These are phyloP conservation scores for Paralvinella palmiformis DNA, from an alignment of 1,140 invertebrate species.

Conservation along the genomic window DNA sequence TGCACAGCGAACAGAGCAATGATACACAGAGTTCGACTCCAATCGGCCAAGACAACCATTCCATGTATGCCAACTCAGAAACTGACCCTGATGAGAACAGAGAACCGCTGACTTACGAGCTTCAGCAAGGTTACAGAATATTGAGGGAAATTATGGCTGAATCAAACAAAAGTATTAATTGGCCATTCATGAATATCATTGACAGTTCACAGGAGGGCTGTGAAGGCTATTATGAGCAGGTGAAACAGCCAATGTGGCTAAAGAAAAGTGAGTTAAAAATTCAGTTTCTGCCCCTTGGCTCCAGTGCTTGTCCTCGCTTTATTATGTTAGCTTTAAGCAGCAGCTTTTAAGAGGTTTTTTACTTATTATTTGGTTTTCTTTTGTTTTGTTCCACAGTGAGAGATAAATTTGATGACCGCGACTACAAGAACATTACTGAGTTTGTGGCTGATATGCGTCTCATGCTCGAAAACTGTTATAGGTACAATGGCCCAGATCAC, in stretches of 20 bases:
- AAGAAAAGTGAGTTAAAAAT: constrained; percentile 44
- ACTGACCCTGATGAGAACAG: too few relatives aligned
- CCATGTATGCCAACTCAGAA: too few relatives aligned
- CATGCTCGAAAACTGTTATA: constrained; percentile 56
- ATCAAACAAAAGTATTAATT: constrained; percentile 42
- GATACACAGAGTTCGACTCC: too few relatives aligned
- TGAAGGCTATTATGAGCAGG: constrained; percentile 47
- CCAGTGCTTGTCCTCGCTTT: background rate
- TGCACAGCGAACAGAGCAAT: too few relatives aligned
- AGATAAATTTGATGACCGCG: constrained; percentile 45
- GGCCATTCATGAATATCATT: constrained; percentile 45
- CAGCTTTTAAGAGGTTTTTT: too few relatives aligned
- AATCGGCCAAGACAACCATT: too few relatives aligned
- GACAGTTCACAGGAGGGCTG: constrained; percentile 37
- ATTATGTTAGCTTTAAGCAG: background rate
- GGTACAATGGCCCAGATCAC: constrained; percentile 53
- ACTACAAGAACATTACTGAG: constrained; percentile 50
- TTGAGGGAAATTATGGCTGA: constrained; percentile 45
- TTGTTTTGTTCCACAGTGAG: constrained; percentile 45
- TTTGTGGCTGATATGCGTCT: constrained; percentile 53
- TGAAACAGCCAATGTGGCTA: constrained; percentile 50
- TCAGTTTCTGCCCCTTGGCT: background rate
- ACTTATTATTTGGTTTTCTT: background rate
- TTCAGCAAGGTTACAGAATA: constrained; percentile 42
- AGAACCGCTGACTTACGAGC: constrained; percentile 26